Base-by-base conservation (phyloP, 2,888 invertebrate species). In the Eutolmus rufibarbis region DNA sequence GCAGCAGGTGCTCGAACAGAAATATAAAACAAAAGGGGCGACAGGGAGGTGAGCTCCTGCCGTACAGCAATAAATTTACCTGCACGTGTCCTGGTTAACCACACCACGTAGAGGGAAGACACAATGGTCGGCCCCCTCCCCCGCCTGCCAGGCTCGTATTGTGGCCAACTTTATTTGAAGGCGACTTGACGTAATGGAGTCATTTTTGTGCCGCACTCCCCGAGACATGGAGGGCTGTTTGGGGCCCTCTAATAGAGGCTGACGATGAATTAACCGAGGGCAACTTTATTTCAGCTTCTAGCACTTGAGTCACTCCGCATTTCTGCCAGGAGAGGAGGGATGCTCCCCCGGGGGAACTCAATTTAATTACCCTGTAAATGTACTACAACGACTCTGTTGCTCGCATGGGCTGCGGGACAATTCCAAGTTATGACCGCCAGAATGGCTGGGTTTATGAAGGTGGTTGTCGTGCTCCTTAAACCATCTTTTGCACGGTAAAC, bases 361-460 rank as follows among this genome's bases (percentile, higher is more conserved):
- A 78, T 78, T 43, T 78, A 78, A 78, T 78, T 78, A 78, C 78
- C 78, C 43, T 40, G 40, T 78, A 40, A 78, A 78, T 78, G 78
- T 40, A 9, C 78, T 43, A 9, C 12, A 19, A 19, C 23, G 40
- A 40, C 43, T 78, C 43, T 78, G 78, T 78, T 76, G 78, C 40
- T 78, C 23, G 1, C 40, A 78, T 34, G n/a, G 1, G 37, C 37
- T n/a, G 9, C 4, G 16, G 37, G 7, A 34, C 28, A 37, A n/a
- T 76, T 76, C 16, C 5, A 74, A 74, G 34, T 74, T 74, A 74
- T 74, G 16, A n/a, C 28, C 31, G 37, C 28, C 28, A 9, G 12
- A 66, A 66, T 9, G 66, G 2, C 23, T 66, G 23, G 23, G 23
- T 66, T 66, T 66, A 66, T 66, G 8, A 28, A 23, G 23, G 3